Evolutionary conservation across 2,888 invertebrate species (phyloP).

Genomic region (Chrysopilus asiliformis): DNA sequence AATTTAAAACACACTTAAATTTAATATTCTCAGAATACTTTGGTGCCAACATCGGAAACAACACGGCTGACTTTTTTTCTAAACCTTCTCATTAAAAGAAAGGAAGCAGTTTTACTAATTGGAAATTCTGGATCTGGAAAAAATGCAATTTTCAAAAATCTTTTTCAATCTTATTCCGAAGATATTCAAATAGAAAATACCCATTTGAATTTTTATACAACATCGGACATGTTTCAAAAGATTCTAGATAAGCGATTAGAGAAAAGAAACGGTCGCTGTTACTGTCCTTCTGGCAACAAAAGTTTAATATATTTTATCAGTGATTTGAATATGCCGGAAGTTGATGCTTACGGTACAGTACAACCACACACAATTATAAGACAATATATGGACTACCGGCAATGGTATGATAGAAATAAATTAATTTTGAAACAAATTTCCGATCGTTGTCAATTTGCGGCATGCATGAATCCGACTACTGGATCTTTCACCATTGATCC

Average conservation of each 20-base stretch:
- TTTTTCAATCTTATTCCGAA: slow-evolving; percentile 34
- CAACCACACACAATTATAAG: slow-evolving; percentile 90
- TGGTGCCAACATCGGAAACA: slow-evolving; percentile 85
- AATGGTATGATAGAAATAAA: slow-evolving; percentile 83
- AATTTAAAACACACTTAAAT: no score
- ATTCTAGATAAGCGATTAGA: slow-evolving; percentile 84
- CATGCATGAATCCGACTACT: slow-evolving; percentile 94
- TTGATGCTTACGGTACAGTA: slow-evolving; percentile 87
- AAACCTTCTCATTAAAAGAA: slow-evolving; percentile 63
- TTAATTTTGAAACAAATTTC: slow-evolving; percentile 76
- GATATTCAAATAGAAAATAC: slow-evolving; percentile 24
- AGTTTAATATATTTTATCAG: slow-evolving; percentile 88
- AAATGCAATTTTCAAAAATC: slow-evolving; percentile 72
- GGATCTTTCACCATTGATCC: slow-evolving; percentile 94
- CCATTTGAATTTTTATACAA: slow-evolving; percentile 80
- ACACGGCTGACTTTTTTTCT: slow-evolving; percentile 77
- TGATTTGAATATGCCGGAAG: slow-evolving; percentile 96
- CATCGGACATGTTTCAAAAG: slow-evolving; percentile 78
- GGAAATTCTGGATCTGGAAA: slow-evolving; percentile 87
- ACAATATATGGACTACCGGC: slow-evolving; percentile 87
- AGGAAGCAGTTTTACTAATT: slow-evolving; percentile 81
- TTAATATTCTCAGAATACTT: slow-evolving; percentile 51
- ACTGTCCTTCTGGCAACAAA: slow-evolving; percentile 82
- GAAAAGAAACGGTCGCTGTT: slow-evolving; percentile 89
- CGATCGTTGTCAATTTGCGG: slow-evolving; percentile 86